Evolutionary conservation across 2,113 vertebrate genomes (phyloP).

Genomic region (Furnarius figulus): DNA sequence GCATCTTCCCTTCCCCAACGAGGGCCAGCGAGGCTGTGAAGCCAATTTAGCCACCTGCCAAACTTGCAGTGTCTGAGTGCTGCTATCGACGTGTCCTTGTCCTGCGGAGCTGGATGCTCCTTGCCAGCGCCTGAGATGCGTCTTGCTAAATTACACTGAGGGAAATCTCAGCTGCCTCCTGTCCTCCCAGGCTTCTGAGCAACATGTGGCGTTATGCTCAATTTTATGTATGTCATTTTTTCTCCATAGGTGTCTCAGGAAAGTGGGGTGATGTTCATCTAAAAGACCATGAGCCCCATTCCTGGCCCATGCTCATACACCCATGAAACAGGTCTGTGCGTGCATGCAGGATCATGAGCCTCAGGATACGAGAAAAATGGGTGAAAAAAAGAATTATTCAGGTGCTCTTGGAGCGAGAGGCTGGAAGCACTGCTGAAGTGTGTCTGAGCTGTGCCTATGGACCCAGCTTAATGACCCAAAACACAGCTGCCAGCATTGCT

Average conservation of each 20-base stretch:
- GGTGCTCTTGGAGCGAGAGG: fast-evolving
- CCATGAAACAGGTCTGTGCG: background rate
- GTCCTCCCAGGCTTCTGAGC: background rate
- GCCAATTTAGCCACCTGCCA: constrained; percentile 38
- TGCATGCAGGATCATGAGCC: fast-evolving
- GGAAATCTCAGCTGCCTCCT: background rate
- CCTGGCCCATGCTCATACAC: background rate
- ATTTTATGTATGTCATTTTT: fast-evolving
- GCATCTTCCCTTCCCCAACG: background rate
- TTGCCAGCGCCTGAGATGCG: background rate
- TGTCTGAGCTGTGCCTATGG: background rate
- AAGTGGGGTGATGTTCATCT: background rate
- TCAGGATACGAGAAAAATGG: background rate
- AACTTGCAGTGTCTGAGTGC: background rate
- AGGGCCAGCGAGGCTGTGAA: background rate
- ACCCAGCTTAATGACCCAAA: background rate
- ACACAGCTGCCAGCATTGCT: background rate
- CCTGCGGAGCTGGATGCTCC: background rate
- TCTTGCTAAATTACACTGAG: background rate
- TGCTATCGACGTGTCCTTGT: background rate
- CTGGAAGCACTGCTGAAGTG: background rate
- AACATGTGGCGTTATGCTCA: background rate
- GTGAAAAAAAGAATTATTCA: background rate
- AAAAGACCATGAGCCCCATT: fast-evolving
- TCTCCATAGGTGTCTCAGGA: background rate